phyloP scores from a whole-genome alignment of 2,113 vertebrate genomes.

The Castor canadensis region DNA sequence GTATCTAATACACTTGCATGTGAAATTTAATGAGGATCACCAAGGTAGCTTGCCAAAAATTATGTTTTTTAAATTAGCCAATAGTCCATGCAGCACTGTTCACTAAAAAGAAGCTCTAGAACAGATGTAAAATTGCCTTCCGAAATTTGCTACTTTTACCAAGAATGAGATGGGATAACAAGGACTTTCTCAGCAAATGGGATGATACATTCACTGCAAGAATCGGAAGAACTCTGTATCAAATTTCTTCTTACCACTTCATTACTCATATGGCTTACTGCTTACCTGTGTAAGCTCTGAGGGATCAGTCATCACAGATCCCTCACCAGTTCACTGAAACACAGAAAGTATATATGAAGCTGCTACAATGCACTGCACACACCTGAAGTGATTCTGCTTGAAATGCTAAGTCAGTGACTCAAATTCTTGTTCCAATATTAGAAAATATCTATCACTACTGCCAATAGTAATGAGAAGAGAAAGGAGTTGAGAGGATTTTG shows the following conservation, averaged over 20 bases:
- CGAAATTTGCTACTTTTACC: constrained; percentile 36
- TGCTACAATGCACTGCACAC: background rate
- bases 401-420: constrained; percentile 73
- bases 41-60: constrained; percentile 40
- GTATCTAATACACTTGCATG: background rate
- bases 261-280: background rate
- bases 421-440: constrained; percentile 62
- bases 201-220: background rate
- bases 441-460: constrained; percentile 73
- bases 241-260: background rate
- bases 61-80: constrained; percentile 42
- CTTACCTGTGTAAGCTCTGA: background rate
- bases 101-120: constrained; percentile 20
- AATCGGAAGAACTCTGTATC: background rate
- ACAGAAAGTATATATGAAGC: background rate
- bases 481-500: background rate
- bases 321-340: background rate
- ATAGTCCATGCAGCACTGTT: background rate
- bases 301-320: background rate
- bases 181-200: background rate
- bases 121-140: constrained; percentile 29
- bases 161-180: background rate
- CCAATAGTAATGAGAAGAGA: constrained; percentile 60
- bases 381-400: constrained; percentile 47
- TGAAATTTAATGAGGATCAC: constrained; percentile 43